phyloP scores from a whole-genome alignment of 2,888 invertebrate genomes.

The Brachypterus glaber region DNA sequence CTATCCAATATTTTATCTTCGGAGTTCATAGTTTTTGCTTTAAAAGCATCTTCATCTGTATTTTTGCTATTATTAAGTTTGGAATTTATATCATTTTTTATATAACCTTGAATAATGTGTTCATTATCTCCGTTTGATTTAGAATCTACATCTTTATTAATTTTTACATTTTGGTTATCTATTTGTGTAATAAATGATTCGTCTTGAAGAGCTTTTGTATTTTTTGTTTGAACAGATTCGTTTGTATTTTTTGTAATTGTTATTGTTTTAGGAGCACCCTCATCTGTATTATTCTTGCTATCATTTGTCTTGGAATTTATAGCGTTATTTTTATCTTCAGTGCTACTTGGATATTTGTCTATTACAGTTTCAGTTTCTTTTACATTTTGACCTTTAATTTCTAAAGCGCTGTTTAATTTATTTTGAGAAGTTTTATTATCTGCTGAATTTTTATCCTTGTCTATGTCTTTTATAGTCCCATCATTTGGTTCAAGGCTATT shows the following conservation, averaged over 20 bases:
- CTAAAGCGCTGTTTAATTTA: conserved; percentile 1
- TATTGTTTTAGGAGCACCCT: no score
- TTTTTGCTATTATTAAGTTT: neutral
- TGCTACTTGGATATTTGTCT: conserved; percentile 8
- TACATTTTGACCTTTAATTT: conserved; percentile 1
- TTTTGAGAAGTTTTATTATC: conserved; percentile 6
- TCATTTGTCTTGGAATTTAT: conserved; percentile 10
- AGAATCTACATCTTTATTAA: no score
- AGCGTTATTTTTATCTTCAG: conserved; percentile 9
- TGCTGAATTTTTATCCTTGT: conserved; percentile 12
- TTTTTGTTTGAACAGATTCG: conserved; percentile 1
- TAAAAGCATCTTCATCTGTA: neutral
- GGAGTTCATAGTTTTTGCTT: neutral
- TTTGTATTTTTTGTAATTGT: conserved; percentile 6
- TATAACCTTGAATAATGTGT: no score
- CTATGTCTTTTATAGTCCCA: conserved; percentile 18
- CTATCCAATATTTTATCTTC: neutral
- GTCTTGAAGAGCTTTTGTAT: no score
- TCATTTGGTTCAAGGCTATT: no score
- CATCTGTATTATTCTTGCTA: conserved; percentile 1
- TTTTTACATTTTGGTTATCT: no score
- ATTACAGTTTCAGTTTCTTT: conserved; percentile 8
- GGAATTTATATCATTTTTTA: no score
- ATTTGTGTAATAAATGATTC: no score
- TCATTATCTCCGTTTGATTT: no score